phyloP scores from a whole-genome alignment of 2,888 invertebrate genomes.

The Eristalis pertinax region DNA sequence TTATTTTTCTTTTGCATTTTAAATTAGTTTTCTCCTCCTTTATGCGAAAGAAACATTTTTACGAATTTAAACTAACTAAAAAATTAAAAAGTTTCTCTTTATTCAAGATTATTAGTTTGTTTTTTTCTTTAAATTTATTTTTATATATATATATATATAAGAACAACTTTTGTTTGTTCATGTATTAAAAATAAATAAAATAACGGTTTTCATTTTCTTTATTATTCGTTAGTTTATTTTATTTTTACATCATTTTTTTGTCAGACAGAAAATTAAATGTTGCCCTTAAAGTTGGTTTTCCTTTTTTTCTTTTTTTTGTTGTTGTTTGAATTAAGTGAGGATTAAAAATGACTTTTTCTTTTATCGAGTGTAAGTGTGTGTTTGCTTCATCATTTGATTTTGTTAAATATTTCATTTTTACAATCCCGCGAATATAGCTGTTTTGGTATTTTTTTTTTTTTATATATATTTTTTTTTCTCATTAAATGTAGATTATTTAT shows the following conservation, averaged over 20 bases:
- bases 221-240: conserved; percentile 44
- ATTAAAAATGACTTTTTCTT: conserved; percentile 36
- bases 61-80: conserved; percentile 63
- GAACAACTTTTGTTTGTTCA: conserved; percentile 25
- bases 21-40: neutral
- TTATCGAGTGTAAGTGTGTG: neutral
- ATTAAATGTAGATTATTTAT: conserved; percentile 6
- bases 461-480: conserved; percentile 27
- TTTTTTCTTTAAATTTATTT: conserved; percentile 23
- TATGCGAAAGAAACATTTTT: conserved; percentile 32
- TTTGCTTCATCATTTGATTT: conserved; percentile 21
- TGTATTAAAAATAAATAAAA: conserved; percentile 61
- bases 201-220: conserved; percentile 17
- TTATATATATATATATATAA: conserved; percentile 36
- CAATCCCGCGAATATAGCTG: conserved; percentile 49
- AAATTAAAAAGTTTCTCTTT: conserved; percentile 32
- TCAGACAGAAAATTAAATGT: conserved; percentile 39
- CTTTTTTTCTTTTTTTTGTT: neutral
- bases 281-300: conserved; percentile 35
- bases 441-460: conserved; percentile 7
- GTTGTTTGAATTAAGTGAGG: conserved; percentile 29
- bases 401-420: neutral
- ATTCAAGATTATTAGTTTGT: conserved; percentile 22
- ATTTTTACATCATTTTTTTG: conserved; percentile 15
- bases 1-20: conserved; percentile 18